These are phyloP conservation scores for Ruditapes philippinarum DNA, from an alignment of 1,140 invertebrate species.

Conservation along the genomic window DNA sequence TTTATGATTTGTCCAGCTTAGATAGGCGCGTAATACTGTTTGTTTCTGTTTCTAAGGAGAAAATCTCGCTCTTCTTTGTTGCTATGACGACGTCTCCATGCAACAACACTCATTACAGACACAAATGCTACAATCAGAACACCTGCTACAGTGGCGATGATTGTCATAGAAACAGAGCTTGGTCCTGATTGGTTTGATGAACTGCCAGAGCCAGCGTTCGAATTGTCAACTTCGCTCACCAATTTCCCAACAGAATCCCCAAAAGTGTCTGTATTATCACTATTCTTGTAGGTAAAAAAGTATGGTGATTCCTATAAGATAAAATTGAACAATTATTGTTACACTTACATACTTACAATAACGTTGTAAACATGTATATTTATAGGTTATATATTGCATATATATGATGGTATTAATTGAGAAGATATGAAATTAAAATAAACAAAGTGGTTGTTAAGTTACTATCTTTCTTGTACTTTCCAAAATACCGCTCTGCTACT, in stretches of 20 bases:
- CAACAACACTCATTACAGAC: background rate
- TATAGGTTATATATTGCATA: too few species aligned
- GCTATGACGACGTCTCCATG: constrained; percentile 2
- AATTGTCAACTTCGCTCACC: background rate
- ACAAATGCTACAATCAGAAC: background rate
- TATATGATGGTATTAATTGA: too few species aligned
- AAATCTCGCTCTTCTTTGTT: background rate
- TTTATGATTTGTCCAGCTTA: background rate
- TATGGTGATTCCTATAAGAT: constrained; percentile 40
- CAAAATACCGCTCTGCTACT: too few species aligned
- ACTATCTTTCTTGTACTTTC: too few species aligned
- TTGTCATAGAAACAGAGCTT: constrained; percentile 12
- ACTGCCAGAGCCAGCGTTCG: background rate
- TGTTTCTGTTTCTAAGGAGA: background rate
- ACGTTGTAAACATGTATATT: too few species aligned
- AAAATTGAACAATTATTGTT: too few species aligned
- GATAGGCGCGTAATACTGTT: background rate
- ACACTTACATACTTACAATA: too few species aligned
- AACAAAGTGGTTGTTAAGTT: too few species aligned
- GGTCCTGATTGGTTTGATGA: background rate
- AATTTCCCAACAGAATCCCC: too few species aligned
- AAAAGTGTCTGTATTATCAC: background rate
- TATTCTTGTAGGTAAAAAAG: constrained; percentile 60
- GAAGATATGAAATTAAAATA: too few species aligned
- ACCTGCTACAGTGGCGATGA: background rate